Evolutionary conservation across 1,140 invertebrate genomes (phyloP), one percentile per base, ranked within the genome.

Genomic region (Micrasema minimum): DNA sequence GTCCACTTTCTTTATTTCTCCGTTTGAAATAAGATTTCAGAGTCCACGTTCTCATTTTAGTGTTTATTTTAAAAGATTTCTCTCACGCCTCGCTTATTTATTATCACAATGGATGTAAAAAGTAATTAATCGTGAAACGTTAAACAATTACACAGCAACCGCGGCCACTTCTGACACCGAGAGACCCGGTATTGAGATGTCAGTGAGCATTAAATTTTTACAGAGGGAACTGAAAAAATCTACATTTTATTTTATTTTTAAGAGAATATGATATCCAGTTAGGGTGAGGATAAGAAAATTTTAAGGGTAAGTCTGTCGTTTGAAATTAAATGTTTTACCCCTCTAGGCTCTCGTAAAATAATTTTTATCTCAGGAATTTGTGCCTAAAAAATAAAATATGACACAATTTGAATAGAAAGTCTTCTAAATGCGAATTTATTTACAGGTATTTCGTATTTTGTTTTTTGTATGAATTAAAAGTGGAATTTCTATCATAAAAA

Each of bases 61-160:
- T 20, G 55, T 41, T 14, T 38, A 59, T 38, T 59, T 45, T 62
- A 46, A 46, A 46, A 64, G 26, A 61, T 41, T 64, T 31, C 18
- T 26, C 26, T 64, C 43, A 12, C 43, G 43, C 59, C 43, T 26
- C 41, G 26, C 43, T 64, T 64, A 64, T 64, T 64, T 46, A n/a
- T n/a, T n/a, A 46, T 64, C 59, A 64, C 59, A 64, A 64, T 46
- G 59, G 41, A 46, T 11, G 59, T 26, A 45, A 59, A 64, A 64
- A 64, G 59, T 46, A 64, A 64, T 64, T 64, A 64, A 64, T 64
- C n/a, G 59, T 41, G 22, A 64, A 46, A 31, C 43, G 59, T 64
- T n/a, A 64, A 64, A 64, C 59, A 64, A 64, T 64, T 18, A n/a
- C 16, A 31, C 23, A 57, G 53, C 6, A 57, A 64, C 59, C 59